Evolutionary conservation across 2,113 vertebrate species (phyloP), one percentile per base, ranked within the genome.

Genomic region (Brienomyrus longianalis): DNA sequence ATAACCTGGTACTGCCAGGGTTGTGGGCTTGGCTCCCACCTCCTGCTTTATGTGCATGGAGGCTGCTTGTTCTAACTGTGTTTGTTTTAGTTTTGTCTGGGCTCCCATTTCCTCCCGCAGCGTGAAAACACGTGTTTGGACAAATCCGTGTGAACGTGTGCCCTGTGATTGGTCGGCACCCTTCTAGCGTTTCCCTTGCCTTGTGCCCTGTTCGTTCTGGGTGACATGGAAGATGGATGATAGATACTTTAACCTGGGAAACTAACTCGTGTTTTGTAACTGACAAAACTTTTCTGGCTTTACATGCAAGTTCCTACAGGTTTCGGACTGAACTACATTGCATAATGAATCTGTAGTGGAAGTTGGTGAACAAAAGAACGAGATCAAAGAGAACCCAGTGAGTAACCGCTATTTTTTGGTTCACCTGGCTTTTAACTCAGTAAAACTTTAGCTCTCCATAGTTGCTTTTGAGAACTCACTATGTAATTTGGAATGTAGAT

Each of bases 261-360:
- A 19, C 74, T 80, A 43, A n/a, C 74, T 43, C 31, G 6, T 80
- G 74, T 80, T 39, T 80, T 80, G 31, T 80, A 80, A 80, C 74
- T 43, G 74, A 94, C 94, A 89, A 92, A 91, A 90, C 92, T 88
- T 90, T 92, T 13, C 89, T 95, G 94, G 74, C 31, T 95, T 95
- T 95, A 95, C 92, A 95, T 91, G 95, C 94, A 95, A 95, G 94
- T 92, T 92, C 93, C 94, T 59, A 94, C 92, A 93, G 93, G 83
- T 84, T 48, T 48, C 48, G 19, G 45, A 48, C 45, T 45, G 8
- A 62, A 48, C 43, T 13, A 84, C 48, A 23, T 48, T 84, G 5
- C 48, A 45, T 48, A 84, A 84, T 45, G 83, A 84, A 84, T 21
- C 83, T 84, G 8, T 84, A 47, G 21, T 47, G 43, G 83, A 84